These are phyloP conservation scores for Tethya wilhelma DNA, from an alignment of 37 sponge, comb jelly and placozoan genomes.

Conservation along the genomic window DNA sequence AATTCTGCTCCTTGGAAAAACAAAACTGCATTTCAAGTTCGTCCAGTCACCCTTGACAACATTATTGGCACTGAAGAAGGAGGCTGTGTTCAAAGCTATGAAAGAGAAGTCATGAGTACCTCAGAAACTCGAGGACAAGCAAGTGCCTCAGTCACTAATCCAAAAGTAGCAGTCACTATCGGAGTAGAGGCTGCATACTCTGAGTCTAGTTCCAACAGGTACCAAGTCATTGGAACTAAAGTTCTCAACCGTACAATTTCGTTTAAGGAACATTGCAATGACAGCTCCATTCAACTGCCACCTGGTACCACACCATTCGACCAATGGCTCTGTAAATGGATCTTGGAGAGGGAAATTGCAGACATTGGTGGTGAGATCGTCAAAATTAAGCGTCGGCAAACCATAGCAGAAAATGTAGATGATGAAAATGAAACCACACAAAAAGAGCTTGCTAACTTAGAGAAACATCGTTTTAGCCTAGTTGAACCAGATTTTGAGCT, in stretches of 20 bases:
- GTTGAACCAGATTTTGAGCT: no score
- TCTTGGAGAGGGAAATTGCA: neutral
- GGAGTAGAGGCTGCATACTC: constrained; percentile 46
- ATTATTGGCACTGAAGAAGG: constrained; percentile 66
- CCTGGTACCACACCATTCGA: neutral
- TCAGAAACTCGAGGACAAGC: constrained; percentile 15
- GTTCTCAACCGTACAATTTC: constrained; percentile 51
- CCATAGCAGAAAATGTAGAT: no score
- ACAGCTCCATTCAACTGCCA: no score
- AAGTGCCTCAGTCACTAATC: constrained; percentile 19
- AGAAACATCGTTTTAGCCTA: no score
- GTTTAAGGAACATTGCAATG: constrained; percentile 27
- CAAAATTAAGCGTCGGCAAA: no score
- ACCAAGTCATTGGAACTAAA: constrained; percentile 33
- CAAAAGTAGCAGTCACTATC: constrained; percentile 25
- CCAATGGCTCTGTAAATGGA: neutral
- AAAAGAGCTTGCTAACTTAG: no score
- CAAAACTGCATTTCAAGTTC: constrained; percentile 51
- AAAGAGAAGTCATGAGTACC: constrained; percentile 7
- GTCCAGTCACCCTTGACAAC: neutral
- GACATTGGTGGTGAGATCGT: no score
- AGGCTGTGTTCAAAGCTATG: constrained; percentile 48
- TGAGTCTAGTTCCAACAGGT: no score
- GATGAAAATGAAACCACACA: no score
- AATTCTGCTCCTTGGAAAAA: constrained; percentile 25